Evolutionary conservation across 2,113 vertebrate genomes (phyloP).

Genomic region (Barbus barbus): DNA sequence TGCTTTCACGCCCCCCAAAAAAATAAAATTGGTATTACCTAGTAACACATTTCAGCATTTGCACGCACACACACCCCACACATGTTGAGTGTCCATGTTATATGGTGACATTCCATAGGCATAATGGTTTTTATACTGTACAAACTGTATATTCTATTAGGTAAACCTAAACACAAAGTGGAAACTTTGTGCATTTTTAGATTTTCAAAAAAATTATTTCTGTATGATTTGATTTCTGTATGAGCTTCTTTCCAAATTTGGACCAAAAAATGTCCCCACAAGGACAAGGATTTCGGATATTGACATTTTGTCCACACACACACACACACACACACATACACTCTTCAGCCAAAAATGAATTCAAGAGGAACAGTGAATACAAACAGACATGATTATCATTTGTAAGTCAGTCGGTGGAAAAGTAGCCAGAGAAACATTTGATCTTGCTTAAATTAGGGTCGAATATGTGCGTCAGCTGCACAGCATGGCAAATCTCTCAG

Average conservation of each 20-base stretch:
- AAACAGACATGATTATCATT: neutral
- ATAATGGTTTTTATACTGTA: too few species aligned
- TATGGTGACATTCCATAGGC: too few species aligned
- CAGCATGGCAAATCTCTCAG: slow-evolving; percentile 9
- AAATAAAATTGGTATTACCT: neutral
- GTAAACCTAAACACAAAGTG: too few species aligned
- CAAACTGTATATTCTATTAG: too few species aligned
- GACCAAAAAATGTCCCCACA: too few species aligned
- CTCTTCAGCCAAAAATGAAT: neutral
- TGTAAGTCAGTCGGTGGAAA: neutral
- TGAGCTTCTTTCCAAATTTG: too few species aligned
- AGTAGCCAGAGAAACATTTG: neutral
- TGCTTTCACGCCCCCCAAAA: neutral
- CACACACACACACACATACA: neutral
- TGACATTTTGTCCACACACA: too few species aligned
- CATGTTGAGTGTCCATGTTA: too few species aligned
- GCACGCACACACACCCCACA: neutral
- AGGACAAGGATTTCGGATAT: too few species aligned
- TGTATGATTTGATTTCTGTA: too few species aligned
- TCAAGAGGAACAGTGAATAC: neutral
- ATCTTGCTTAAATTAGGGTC: neutral
- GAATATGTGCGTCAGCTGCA: neutral
- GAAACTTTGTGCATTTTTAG: too few species aligned
- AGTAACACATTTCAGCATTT: neutral
- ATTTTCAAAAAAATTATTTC: too few species aligned